These are phyloP conservation scores for Liodrosophila aerea DNA, from an alignment of 2,888 invertebrate species.

Conservation along the genomic window DNA sequence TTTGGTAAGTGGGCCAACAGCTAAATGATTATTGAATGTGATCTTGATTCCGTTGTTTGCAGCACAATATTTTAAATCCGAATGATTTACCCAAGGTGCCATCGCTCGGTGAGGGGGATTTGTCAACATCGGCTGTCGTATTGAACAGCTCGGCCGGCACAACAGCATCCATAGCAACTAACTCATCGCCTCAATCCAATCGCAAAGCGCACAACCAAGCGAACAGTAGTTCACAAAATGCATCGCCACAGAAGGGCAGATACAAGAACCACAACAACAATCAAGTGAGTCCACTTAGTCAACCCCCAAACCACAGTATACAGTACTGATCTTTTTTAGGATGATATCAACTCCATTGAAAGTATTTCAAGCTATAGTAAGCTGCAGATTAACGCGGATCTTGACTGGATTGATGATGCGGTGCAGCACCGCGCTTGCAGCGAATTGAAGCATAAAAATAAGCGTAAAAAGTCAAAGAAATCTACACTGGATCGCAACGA, in stretches of 20 bases:
- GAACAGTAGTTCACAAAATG: constrained; percentile 25
- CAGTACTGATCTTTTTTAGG: too few relatives aligned
- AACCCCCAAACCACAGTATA: too few relatives aligned
- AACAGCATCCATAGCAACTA: constrained; percentile 67
- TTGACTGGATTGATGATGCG: constrained; percentile 71
- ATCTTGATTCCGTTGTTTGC: too few relatives aligned
- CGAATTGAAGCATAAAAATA: constrained; percentile 65
- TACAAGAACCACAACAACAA: constrained; percentile 75
- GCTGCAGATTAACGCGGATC: constrained; percentile 54
- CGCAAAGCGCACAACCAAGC: constrained; percentile 37
- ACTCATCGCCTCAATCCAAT: constrained; percentile 51
- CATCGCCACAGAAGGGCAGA: constrained; percentile 56
- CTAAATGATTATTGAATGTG: neutral
- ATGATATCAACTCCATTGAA: constrained; percentile 80
- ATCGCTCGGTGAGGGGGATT: constrained; percentile 45
- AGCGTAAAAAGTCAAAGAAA: constrained; percentile 77
- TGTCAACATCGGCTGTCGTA: constrained; percentile 44
- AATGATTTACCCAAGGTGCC: constrained; percentile 66
- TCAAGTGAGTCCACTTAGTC: constrained; percentile 63
- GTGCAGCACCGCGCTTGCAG: constrained; percentile 58
- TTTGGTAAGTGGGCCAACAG: constrained; percentile 36
- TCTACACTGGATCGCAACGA: constrained; percentile 29
- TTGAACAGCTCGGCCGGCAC: constrained; percentile 71
- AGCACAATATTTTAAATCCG: constrained; percentile 49
- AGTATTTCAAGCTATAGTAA: constrained; percentile 66